These are phyloP conservation scores for Ctenosaura bakeri DNA, from an alignment of 2,797 vertebrate genomes.

Conservation along the genomic window DNA sequence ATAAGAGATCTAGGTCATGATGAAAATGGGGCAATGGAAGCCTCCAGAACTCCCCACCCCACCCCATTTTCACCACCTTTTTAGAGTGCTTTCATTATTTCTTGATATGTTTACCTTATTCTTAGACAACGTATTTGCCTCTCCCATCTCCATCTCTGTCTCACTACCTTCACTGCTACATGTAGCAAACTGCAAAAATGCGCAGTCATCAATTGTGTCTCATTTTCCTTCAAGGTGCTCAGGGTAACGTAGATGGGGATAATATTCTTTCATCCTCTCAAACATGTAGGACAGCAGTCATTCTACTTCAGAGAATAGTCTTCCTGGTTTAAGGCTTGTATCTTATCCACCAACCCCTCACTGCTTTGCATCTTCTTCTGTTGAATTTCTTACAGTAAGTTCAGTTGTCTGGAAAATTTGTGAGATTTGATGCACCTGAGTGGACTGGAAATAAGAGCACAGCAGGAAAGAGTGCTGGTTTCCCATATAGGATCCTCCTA, in stretches of 20 bases:
- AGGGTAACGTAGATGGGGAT: neutral
- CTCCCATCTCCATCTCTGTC: neutral
- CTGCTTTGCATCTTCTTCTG: neutral
- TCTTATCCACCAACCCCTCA: neutral
- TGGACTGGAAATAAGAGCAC: neutral
- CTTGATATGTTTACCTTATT: neutral
- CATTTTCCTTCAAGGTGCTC: neutral
- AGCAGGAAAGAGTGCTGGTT: neutral
- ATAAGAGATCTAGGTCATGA: no score
- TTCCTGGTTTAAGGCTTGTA: neutral
- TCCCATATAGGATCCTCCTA: neutral
- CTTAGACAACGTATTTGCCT: neutral
- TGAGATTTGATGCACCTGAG: neutral
- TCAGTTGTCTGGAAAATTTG: neutral
- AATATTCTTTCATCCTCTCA: neutral
- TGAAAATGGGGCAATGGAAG: no score
- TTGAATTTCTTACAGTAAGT: neutral
- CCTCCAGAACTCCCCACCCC: neutral
- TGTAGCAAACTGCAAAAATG: neutral
- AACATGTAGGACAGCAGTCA: neutral
- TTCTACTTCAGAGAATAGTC: neutral
- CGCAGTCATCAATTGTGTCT: neutral
- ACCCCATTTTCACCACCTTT: neutral
- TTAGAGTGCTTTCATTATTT: neutral
- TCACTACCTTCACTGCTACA: neutral